Conservation (phyloP, 2,888 invertebrate genomes). For the Drosophila pseudotakahashii region DNA sequence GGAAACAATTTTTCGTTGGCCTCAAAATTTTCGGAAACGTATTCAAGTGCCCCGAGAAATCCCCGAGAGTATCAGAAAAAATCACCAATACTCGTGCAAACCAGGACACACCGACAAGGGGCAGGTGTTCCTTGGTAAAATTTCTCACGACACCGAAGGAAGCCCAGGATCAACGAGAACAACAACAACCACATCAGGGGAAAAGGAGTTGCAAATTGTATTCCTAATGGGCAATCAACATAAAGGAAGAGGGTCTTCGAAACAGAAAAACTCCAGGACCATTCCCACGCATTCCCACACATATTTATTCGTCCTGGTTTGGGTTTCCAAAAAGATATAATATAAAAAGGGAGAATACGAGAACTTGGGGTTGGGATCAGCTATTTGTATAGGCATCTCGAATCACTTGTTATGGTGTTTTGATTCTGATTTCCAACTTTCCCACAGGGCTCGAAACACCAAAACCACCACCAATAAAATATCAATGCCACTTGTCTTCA, state of each 20-base stretch:
- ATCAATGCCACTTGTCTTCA: constrained; percentile 69
- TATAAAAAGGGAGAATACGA: not conserved
- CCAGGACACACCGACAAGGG: constrained; percentile 65
- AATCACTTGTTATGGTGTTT: constrained; percentile 73
- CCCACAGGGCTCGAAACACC: constrained; percentile 64
- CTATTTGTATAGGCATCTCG: constrained; percentile 64
- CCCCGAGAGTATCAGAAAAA: constrained; percentile 58
- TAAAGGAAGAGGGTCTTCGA: constrained; percentile 40
- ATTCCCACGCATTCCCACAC: constrained; percentile 74
- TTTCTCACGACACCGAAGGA: constrained; percentile 79
- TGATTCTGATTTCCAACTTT: constrained; percentile 73
- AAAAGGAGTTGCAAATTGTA: constrained; percentile 78
- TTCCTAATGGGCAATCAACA: constrained; percentile 78
- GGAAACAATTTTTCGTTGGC: constrained; percentile 81
- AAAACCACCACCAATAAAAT: constrained; percentile 55
- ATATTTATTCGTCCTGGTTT: constrained; percentile 64
- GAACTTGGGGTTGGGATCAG: constrained; percentile 35
- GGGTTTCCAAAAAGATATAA: constrained; percentile 27
- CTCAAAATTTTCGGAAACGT: constrained; percentile 74
- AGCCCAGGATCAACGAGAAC: constrained; percentile 61
- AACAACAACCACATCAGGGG: constrained; percentile 44
- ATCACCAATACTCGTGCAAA: constrained; percentile 11
- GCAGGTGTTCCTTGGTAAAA: constrained; percentile 83
- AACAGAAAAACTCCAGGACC: constrained; percentile 3
- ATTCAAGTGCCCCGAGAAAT: constrained; percentile 71